Evolutionary conservation across 2,113 vertebrate species (phyloP), one percentile per base, ranked within the genome.

Genomic region (Nothocercus nigrocapillus): DNA sequence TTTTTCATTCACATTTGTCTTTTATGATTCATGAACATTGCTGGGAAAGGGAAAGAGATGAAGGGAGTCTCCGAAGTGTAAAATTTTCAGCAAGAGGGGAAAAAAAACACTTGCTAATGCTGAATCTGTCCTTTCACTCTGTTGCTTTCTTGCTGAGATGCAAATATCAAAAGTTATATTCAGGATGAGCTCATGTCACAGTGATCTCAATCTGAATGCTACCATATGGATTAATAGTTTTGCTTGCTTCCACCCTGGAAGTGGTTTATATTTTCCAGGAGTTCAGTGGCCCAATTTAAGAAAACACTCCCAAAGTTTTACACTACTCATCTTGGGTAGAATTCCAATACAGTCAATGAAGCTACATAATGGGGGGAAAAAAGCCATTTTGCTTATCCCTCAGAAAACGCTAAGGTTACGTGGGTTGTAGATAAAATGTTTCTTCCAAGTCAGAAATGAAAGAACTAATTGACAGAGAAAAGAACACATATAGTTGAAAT

Each of bases 101-200:
- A 25, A 56, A 81, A 81, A 25, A 75, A 13, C 72, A 28, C 25
- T 67, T 21, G 36, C 70, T 81, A 40, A 44, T 73, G 32, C 36
- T 79, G 51, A 89, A 81, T 51, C 40, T 88, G 10, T 68, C 94
- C 14, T 72, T n/a, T 32, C 79, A 34, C 72, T 75, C 56, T 34
- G 84, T 12, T 6, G 45, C 40, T 85, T 94, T 64, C 72, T 93
- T 89, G 85, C 81, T 96, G 81, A 94, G 87, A 93, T 70, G 45
- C 42, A 93, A 81, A 80, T 70, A 69, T 72, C 40, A 62, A 40
- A 74, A 94, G 58, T 75, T 90, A 53, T 9, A 45, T 56, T 56
- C 68, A 94, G 84, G 72, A 95, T 96, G 94, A 97, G 94, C 72
- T 94, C 91, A 88, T 73, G 64, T 73, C 93, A 78, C 67, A 96